Base-by-base conservation (phyloP, 2,888 invertebrate genomes). In the Oxyteleia sp. region DNA sequence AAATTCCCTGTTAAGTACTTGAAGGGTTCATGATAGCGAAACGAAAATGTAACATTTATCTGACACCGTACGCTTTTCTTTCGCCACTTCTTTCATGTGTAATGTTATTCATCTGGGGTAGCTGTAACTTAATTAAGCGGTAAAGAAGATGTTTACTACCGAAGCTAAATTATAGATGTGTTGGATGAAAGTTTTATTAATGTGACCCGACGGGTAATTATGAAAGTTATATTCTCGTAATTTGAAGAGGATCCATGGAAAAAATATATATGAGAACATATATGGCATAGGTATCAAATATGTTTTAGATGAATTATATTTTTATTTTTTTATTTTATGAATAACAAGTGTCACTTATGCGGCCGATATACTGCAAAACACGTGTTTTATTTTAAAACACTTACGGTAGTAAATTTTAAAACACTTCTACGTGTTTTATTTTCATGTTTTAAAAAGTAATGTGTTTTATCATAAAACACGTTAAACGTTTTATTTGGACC, bases 131-230 rank as follows among this genome's bases (percentile, higher is more conserved):
- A 45, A 20, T 47, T n/a, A 20, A 10, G 8, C 2, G 23, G 0
- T 20, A 23, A 20, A 11, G 11, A 23, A 23, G 32, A 55, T 11
- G 23, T 38, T 13, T 15, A 8, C n/a, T 11, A 38, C 38, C n/a
- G 4, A 38, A 15, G 55, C 10, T 29, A 32, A 8, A 38, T 3
- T 32, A n/a, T 35, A 41, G 35, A 1, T 35, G 15, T 53, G 23
- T 2, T 11, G 18, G n/a, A 15, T 35, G n/a, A n/a, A 8, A 26
- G n/a, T 38, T 59, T 71, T 23, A 59, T 59, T 47, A 38, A 49
- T 49, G 13, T 45, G 5, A 0, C 10, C 32, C 15, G 35, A 26
- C 26, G 26, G 49, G 38, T 59, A 59, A 71, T 71, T 59, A 49
- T 47, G 32, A 2, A 15, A 7, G 10, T n/a, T 49, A 29, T 32